Percentiles rank a stretch among this genome's conserved stretches.
Conservation (phyloP, 2,888 invertebrate genomes). For the Tenthredo scrophulariae region DNA sequence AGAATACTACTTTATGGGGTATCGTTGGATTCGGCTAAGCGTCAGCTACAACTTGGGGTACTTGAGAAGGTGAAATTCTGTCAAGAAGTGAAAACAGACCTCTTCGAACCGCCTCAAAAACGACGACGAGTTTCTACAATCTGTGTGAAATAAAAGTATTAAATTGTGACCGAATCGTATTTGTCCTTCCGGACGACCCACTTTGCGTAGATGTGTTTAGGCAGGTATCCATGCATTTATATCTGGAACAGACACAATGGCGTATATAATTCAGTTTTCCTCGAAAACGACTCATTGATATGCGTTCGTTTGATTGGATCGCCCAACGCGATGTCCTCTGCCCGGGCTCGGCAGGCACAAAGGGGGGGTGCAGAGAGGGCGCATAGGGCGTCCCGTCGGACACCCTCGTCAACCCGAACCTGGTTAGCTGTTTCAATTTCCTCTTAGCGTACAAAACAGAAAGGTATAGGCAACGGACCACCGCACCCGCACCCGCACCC, state of each 20-base stretch:
- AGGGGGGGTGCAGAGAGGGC: neutral
- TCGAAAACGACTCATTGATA: conserved; percentile 76
- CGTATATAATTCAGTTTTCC: conserved; percentile 74
- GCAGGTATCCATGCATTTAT: neutral
- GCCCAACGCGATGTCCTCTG: conserved; percentile 54
- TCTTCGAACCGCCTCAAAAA: neutral
- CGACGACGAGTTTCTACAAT: neutral
- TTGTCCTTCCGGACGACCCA: neutral
- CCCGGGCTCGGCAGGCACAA: neutral
- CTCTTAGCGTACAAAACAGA: conserved; percentile 73
- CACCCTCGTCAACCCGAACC: conserved; percentile 68
- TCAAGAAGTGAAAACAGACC: neutral
- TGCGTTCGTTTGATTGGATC: conserved; percentile 77
- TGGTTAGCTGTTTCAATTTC: conserved; percentile 76
- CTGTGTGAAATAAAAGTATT: neutral
- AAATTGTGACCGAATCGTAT: neutral
- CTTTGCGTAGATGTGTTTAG: neutral
- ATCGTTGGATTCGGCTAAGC: conserved; percentile 15
- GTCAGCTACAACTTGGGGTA: neutral
- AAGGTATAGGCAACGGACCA: conserved; percentile 60
- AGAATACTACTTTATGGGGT: neutral
- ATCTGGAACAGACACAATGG: conserved; percentile 55
- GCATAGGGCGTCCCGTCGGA: conserved; percentile 50
- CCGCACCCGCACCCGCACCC: neutral
- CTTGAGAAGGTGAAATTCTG: neutral